Evolutionary conservation across 2,888 invertebrate species (phyloP), one percentile per base, ranked within the genome.

Genomic region (Drosophila monieri): DNA sequence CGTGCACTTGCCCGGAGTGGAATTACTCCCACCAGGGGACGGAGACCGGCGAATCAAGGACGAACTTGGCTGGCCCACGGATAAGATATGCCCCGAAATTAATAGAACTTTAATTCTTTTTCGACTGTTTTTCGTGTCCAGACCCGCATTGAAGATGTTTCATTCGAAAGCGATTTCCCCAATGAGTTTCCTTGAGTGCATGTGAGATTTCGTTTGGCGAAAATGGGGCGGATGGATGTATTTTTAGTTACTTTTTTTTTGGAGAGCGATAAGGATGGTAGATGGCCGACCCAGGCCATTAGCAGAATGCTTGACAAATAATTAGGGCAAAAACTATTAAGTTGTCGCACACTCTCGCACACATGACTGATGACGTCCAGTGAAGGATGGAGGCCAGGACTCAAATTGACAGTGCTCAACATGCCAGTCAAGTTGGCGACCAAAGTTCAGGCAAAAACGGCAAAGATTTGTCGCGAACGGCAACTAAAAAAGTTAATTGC

Each of bases 401-500:
- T 74, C 87, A 76, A 81, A 81, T 81, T 87, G 81, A 78, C 81
- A 85, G 66, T 80, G 85, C 80, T 80, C 72, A 76, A 85, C 78
- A 81, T 80, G 78, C 62, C 77, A 72, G 76, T 77, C 75, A 83
- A 88, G 85, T 80, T 76, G 86, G 68, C 61, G 77, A 67, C 69
- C 65, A 77, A 77, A 75, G 79, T 78, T 80, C 65, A 62, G 47
- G 48, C 76, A 64, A 74, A 77, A 79, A 70, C 72, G 74, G 61
- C 61, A 61, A 62, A 87, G 81, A 88, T 81, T 81, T 81, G 86
- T 72, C 88, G 83, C 87, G 81, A 74, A 62, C 52, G 55, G 67
- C 61, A 70, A 81, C 72, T 78, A 75, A 77, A 75, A 87, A 89
- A 88, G 85, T 89, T 89, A 89, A 89, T 90, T 90, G 90, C 89